phyloP scores from a whole-genome alignment of 2,113 vertebrate species.

The Sciurus niger region DNA sequence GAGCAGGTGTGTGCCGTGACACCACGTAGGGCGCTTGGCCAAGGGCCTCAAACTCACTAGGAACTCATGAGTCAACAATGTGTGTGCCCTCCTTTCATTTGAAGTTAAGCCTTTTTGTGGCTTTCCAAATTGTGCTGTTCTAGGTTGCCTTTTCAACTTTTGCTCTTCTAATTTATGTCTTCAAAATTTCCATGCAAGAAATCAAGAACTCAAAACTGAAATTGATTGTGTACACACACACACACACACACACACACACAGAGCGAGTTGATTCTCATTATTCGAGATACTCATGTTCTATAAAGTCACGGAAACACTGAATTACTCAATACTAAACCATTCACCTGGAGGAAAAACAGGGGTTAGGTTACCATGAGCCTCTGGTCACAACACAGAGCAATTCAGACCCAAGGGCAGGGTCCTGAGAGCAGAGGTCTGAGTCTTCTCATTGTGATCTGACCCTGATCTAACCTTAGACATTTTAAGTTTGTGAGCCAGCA shows the following conservation, averaged over 20 bases:
- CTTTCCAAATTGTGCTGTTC: background rate
- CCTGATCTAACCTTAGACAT: background rate
- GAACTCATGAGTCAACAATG: background rate
- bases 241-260: no score
- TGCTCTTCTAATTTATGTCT: slow-evolving; percentile 37
- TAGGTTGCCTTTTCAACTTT: background rate
- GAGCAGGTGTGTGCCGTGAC: background rate
- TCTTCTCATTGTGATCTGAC: background rate
- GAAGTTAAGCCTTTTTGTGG: background rate
- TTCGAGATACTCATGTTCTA: background rate
- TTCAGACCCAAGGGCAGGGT: background rate
- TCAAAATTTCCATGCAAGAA: slow-evolving; percentile 17
- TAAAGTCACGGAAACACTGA: background rate
- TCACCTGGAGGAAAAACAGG: background rate
- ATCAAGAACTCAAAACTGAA: background rate
- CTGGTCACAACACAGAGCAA: background rate
- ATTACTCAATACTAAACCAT: background rate
- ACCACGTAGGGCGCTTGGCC: background rate
- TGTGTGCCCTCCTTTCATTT: background rate
- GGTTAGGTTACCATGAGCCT: background rate
- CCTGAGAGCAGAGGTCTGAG: background rate
- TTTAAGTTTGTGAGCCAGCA: slow-evolving; percentile 36
- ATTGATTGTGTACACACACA: background rate
- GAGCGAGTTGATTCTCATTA: background rate
- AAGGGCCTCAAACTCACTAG: background rate